Base-by-base conservation (phyloP, 2,113 vertebrate genomes). In the Scartelaos histophorus region DNA sequence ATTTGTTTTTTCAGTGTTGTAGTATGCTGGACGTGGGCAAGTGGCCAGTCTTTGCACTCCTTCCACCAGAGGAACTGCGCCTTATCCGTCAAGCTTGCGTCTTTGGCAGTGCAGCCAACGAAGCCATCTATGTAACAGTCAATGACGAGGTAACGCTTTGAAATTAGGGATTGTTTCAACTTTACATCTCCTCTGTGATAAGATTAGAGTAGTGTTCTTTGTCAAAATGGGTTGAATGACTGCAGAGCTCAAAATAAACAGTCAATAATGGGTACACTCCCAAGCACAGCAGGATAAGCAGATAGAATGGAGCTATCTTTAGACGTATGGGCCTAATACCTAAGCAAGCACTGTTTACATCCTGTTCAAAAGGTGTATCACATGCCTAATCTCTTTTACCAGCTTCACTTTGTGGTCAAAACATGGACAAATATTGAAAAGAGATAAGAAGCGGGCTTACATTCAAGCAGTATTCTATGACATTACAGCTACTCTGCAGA, bases 11-110 rank as follows among this genome's bases (percentile, higher is more conserved):
- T n/a, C 22, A 25, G 25, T 66, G 73, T 66, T 75, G 22, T 92
- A 97, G 94, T 87, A 99, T 99, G 97, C 90, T 99, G 92, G 97
- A 99, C 93, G 95, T 98, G 90, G 97, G 96, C 75, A 98, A 98
- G 91, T 99, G 97, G 97, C 96, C 97, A 1, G 95, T 98, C 81
- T 99, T 99, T 92, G 97, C 97, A 46, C 95, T 99, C 51, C 95
- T 96, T 82, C 95, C 96, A 74, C 95, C 95, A 66, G 96, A 98
- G 85, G 96, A 98, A n/a, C 89, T 98, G 38, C 93, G 93, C 69
- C 93, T 96, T 79, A 95, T 99, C 88, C 94, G 94, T 66, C 97
- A 97, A 82, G 97, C 96, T 60, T 99, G 97, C 92, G 95, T 99
- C 54, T 99, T 97, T 81, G 97, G 97, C 87, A 96, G 91, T 17